These are phyloP conservation scores for Leptoclinus maculatus DNA, from an alignment of 2,797 vertebrate species.

Conservation along the genomic window DNA sequence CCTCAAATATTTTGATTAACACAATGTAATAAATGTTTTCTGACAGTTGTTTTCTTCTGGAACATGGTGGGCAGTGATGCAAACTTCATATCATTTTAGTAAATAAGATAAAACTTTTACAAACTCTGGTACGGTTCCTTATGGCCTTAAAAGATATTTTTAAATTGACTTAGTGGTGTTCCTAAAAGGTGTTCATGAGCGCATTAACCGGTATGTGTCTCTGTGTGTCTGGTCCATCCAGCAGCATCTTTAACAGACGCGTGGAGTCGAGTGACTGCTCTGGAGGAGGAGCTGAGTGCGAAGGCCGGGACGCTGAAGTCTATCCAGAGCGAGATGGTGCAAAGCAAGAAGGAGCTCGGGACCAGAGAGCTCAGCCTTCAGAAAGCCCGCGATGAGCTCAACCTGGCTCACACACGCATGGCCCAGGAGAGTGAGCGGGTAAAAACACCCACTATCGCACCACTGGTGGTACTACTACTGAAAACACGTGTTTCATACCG, in stretches of 20 bases:
- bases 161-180: background rate
- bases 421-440: conserved; percentile 82
- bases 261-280: conserved; percentile 59
- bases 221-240: conserved; percentile 23
- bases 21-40: background rate
- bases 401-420: conserved; percentile 64
- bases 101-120: background rate
- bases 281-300: conserved; percentile 77
- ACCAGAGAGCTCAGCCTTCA: conserved; percentile 75
- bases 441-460: conserved; percentile 30
- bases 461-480: background rate
- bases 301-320: conserved; percentile 70
- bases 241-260: conserved; percentile 60
- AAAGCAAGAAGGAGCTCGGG: conserved; percentile 75
- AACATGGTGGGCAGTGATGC: background rate
- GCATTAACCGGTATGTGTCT: conserved; percentile 14
- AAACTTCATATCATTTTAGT: background rate
- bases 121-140: background rate
- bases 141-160: background rate
- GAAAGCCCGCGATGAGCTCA: conserved; percentile 73
- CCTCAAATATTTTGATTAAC: background rate
- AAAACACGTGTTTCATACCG: conserved; percentile 4
- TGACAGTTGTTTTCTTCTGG: background rate
- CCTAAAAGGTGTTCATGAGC: background rate
- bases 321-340: conserved; percentile 68